These are phyloP conservation scores for Dexiosoma caninum DNA, from an alignment of 2,888 invertebrate genomes.

Conservation along the genomic window DNA sequence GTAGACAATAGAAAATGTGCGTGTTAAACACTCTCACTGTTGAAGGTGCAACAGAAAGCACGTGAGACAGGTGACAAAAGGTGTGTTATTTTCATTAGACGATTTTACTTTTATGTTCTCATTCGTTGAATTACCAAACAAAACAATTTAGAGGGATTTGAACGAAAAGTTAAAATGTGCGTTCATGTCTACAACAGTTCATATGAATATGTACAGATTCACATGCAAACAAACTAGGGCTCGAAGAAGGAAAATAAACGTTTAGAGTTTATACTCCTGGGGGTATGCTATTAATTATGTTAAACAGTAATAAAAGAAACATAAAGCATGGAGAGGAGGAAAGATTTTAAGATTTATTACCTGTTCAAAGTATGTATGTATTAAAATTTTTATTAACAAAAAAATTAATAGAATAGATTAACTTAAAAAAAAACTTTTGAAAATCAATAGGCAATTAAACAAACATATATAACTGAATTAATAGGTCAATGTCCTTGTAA, in stretches of 20 bases:
- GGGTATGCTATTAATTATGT: conserved; percentile 49
- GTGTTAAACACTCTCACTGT: conserved; percentile 43
- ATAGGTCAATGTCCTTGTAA: too few species aligned
- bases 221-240: background rate
- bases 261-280: conserved; percentile 36
- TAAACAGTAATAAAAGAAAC: conserved; percentile 13
- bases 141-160: conserved; percentile 20
- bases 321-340: background rate
- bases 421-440: background rate
- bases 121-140: conserved; percentile 37
- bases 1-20: conserved; percentile 28
- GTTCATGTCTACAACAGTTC: background rate
- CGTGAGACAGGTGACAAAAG: conserved; percentile 52
- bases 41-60: conserved; percentile 19
- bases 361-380: conserved; percentile 1
- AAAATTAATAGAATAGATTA: conserved; percentile 5
- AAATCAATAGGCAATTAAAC: too few species aligned
- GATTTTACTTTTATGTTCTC: conserved; percentile 1
- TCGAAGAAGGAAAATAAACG: conserved; percentile 31
- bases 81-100: conserved; percentile 39
- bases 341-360: conserved; percentile 51
- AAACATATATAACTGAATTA: too few species aligned
- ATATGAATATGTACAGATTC: background rate
- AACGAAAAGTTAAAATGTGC: background rate
- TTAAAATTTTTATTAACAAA: background rate